Evolutionary conservation across 2,888 invertebrate genomes (phyloP).

Genomic region (Cheilosia pagana): DNA sequence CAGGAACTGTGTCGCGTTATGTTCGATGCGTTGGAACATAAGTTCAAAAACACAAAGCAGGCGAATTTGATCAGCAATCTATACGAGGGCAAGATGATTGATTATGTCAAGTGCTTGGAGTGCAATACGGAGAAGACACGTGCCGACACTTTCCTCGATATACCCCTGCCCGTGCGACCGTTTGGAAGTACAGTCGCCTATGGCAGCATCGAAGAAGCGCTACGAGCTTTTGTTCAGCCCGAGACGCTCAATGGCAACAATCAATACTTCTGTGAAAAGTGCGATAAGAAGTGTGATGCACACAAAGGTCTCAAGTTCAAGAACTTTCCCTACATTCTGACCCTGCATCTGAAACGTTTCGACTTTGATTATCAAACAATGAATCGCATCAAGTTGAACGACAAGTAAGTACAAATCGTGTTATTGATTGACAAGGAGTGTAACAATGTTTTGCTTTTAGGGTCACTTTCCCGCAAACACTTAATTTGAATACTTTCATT

Average conservation of each 20-base stretch:
- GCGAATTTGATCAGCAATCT: conserved; percentile 92
- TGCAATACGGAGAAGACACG: conserved; percentile 92
- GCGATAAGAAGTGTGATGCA: conserved; percentile 93
- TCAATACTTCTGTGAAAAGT: conserved; percentile 94
- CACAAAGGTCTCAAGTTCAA: conserved; percentile 95
- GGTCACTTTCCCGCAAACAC: conserved; percentile 91
- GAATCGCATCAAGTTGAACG: conserved; percentile 94
- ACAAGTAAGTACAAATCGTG: conserved; percentile 86
- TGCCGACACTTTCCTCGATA: conserved; percentile 92
- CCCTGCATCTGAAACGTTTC: conserved; percentile 94
- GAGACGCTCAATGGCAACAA: conserved; percentile 93
- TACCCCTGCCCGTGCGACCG: conserved; percentile 92
- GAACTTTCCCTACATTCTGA: conserved; percentile 93
- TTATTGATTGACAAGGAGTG: neutral
- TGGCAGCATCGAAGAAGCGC: conserved; percentile 92
- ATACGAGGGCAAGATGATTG: conserved; percentile 91
- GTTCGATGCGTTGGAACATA: conserved; percentile 94
- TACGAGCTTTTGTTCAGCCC: conserved; percentile 92
- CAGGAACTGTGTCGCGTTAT: conserved; percentile 95
- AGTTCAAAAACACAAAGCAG: conserved; percentile 92
- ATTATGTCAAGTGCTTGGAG: conserved; percentile 94
- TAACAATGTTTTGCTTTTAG: conserved; percentile 83
- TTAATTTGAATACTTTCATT: conserved; percentile 91
- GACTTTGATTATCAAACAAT: conserved; percentile 94
- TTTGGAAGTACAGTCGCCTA: conserved; percentile 91